Evolutionary conservation across 1,140 invertebrate genomes (phyloP), one percentile per base, ranked within the genome.

Genomic region (Atta cephalotes): DNA sequence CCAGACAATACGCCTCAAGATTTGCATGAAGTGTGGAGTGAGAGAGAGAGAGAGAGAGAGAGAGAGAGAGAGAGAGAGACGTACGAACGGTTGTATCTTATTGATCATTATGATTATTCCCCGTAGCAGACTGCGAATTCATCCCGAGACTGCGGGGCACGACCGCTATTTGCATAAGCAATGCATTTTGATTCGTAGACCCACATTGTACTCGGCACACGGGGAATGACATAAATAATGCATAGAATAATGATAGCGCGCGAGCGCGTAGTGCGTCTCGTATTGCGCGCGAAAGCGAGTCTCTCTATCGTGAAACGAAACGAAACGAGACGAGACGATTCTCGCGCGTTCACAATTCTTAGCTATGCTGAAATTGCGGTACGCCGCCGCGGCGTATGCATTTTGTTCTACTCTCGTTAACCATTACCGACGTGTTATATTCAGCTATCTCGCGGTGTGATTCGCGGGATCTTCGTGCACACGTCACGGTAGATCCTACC

Each of bases 181-280:
- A 95, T 95, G 93, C 93, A 95, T 95, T 95, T 95, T 94, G 93
- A 95, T 94, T 95, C 93, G 92, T 88, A 89, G 89, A 91, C 86
- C 89, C 90, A 90, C 93, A 93, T 92, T 93, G 93, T 90, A 78
- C 87, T 80, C 87, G 91, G 86, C 88, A 71, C 78, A 87, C 87
- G 86, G 80, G 89, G 91, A 93, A 94, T 89, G 94, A 92, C 93
- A 95, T 95, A 95, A 94, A 95, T 95, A 95, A 95, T 95, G 94
- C 93, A 95, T 94, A 92, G 88, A 92, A 92, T 94, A 92, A 94
- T 94, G 92, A 94, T 94, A 92, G 92, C 79, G 65, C 87, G 81
- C 63, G 45, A 60, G 65, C 28, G 66, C 76, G 51, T 58, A 87
- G 35, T 49, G 81, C 60, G 62, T 78, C 49, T 25, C 76, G 62